phyloP scores from a whole-genome alignment of 2,888 invertebrate genomes.

The Cacoxenus indagator region DNA sequence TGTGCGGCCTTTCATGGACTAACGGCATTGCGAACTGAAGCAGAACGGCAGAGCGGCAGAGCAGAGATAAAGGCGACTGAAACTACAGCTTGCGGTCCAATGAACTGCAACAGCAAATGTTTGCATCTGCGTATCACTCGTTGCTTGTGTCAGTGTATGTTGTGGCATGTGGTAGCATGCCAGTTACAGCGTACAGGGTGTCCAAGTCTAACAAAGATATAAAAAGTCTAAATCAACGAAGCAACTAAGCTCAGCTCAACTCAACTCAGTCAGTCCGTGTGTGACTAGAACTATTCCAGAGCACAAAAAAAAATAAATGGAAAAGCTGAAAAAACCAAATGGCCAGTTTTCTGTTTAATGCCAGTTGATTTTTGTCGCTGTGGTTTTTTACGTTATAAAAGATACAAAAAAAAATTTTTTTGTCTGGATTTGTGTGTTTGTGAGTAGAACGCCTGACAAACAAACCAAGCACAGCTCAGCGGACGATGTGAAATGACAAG shows the following conservation, averaged over 20 bases:
- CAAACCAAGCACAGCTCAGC: not conserved
- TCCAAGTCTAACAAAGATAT: not conserved
- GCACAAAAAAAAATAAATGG: not conserved
- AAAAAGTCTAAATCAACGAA: not conserved
- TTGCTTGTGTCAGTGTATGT: too few relatives aligned
- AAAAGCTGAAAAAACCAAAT: constrained; percentile 7
- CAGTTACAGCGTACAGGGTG: not conserved
- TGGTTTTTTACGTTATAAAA: not conserved
- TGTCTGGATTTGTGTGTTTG: not conserved
- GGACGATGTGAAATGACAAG: constrained; percentile 5
- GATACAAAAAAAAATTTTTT: not conserved
- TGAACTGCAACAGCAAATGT: constrained; percentile 9
- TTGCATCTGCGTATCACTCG: too few relatives aligned
- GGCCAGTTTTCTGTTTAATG: constrained; percentile 15
- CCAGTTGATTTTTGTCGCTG: not conserved
- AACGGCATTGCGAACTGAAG: constrained; percentile 13
- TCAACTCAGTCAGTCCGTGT: too few relatives aligned
- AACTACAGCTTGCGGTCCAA: not conserved
- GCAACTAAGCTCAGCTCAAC: not conserved
- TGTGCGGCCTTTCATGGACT: constrained; percentile 11
- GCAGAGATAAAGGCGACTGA: not conserved
- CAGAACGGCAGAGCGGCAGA: not conserved
- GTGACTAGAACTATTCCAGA: not conserved
- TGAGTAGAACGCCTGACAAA: not conserved
- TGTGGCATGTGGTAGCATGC: too few relatives aligned